phyloP scores from a whole-genome alignment of 1,140 invertebrate genomes.

The Dreissena rostriformis region DNA sequence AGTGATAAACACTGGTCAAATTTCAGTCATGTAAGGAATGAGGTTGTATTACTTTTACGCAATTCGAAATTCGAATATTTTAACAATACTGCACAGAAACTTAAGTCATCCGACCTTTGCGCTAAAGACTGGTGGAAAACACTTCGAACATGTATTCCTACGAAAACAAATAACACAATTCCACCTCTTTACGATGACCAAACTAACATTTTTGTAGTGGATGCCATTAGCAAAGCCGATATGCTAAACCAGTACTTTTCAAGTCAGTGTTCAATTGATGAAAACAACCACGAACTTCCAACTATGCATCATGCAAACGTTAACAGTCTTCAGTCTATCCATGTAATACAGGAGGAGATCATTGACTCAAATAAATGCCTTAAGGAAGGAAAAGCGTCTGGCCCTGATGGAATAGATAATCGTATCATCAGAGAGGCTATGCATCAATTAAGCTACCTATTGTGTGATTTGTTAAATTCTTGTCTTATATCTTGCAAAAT shows the following conservation, averaged over 20 bases:
- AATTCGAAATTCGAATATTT: neutral
- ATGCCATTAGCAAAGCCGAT: neutral
- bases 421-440: neutral
- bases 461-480: constrained; percentile 4
- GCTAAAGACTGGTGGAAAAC: neutral
- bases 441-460: neutral
- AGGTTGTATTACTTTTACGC: neutral
- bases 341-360: neutral
- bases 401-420: constrained; percentile 1
- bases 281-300: too few relatives aligned
- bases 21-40: neutral
- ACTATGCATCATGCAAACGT: too few relatives aligned
- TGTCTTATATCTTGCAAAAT: neutral
- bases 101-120: neutral
- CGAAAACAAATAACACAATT: too few relatives aligned
- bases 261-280: too few relatives aligned
- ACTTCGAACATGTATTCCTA: too few relatives aligned
- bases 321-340: too few relatives aligned
- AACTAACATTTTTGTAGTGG: neutral
- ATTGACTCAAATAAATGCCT: neutral
- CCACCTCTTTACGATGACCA: too few relatives aligned
- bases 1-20: neutral
- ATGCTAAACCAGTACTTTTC: constrained; percentile 12
- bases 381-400: neutral
- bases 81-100: neutral